Evolutionary conservation across 2,797 vertebrate genomes (phyloP), one percentile per base, ranked within the genome.

Genomic region (Fratercula arctica): DNA sequence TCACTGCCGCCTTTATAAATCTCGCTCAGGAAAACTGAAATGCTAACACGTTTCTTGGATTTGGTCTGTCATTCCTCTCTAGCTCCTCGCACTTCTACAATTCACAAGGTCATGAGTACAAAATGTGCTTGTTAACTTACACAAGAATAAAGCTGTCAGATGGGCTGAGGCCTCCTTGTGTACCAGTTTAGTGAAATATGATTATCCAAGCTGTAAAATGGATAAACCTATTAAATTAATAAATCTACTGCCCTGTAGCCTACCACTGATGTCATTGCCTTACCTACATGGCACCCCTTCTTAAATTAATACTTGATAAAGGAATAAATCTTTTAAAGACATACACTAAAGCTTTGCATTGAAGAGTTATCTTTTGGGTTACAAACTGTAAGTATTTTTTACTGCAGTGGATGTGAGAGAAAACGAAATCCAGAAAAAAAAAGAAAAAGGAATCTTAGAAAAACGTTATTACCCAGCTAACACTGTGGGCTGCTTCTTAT

Each of bases 141-240:
- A 92, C 92, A 93, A 92, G 96, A 96, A 96, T 97, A 97, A 96
- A 97, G 94, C 96, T 97, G 97, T 97, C 97, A 97, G 95, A 94
- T 94, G 81, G 87, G 93, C 88, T 93, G 91, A 95, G 95, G 93
- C 86, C 84, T 96, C 84, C 92, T 94, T 96, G 95, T 90, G 83
- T 96, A 97, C 96, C 93, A 90, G 95, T 95, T 97, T 97, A 93
- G 87, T 97, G 96, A 97, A 97, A 97, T 97, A 96, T 94, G 94
- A 97, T 97, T 95, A 96, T 95, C 87, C 79, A 79, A 79, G 78
- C 91, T 89, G 83, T 91, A 95, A 90, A 95, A 94, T 87, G 96
- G 91, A 94, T 90, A 92, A 91, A 90, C 81, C 88, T 94, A 74
- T 93, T 89, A 93, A 96, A 84, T 96, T 95, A 96, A 96, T 97